phyloP scores from a whole-genome alignment of 2,888 invertebrate species.

The Fissipunctia ypsillon region DNA sequence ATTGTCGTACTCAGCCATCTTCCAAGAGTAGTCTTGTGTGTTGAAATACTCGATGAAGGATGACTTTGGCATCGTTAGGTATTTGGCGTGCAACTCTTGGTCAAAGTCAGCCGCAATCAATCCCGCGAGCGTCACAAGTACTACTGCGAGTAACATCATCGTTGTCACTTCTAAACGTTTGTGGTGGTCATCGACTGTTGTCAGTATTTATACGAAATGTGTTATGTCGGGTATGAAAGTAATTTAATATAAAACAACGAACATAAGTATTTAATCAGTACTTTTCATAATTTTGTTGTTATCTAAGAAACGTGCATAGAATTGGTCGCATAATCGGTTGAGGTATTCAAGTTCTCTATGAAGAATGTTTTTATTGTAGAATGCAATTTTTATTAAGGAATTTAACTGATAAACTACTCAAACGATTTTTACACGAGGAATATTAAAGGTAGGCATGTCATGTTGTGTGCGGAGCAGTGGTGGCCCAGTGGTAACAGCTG shows the following conservation, averaged over 20 bases:
- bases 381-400: no score
- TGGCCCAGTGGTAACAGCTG: no score
- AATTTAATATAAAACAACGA: not conserved
- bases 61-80: constrained; percentile 20
- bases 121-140: constrained; percentile 12
- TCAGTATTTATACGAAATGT: constrained; percentile 1
- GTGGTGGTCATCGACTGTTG: not conserved
- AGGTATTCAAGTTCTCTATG: not conserved
- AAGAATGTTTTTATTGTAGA: no score
- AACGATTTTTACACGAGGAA: no score
- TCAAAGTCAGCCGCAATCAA: not conserved
- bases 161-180: not conserved
- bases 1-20: constrained; percentile 35
- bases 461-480: no score
- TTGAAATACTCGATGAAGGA: constrained; percentile 58
- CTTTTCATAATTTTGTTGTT: not conserved
- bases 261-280: not conserved
- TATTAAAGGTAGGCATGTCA: no score
- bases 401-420: no score
- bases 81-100: constrained; percentile 17
- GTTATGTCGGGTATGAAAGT: not conserved
- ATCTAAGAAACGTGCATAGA: not conserved
- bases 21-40: constrained; percentile 41
- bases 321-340: not conserved
- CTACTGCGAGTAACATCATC: not conserved